Percentiles rank a stretch among this genome's conserved stretches.
Conservation (phyloP, 1,140 invertebrate species). For the Aphis gossypii region DNA sequence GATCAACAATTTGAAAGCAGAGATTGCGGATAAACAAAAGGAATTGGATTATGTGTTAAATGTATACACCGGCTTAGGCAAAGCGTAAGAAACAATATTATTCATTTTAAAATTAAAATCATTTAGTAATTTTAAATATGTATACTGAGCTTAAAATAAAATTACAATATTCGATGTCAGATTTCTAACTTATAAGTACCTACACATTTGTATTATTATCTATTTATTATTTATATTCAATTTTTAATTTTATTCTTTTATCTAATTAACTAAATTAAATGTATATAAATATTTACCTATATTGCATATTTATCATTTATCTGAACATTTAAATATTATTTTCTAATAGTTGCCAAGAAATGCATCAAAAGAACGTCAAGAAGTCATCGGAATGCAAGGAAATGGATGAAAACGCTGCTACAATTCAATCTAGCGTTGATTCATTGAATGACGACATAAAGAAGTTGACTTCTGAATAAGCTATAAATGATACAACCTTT, state of each 20-base stretch:
- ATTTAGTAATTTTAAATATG: not conserved
- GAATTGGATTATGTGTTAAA: constrained; percentile 39
- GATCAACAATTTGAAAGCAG: constrained; percentile 13
- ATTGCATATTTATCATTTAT: too few species aligned
- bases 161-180: not conserved
- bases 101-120: not conserved
- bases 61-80: not conserved
- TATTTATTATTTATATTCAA: not conserved
- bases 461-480: not conserved
- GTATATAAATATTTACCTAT: not conserved
- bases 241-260: not conserved
- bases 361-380: not conserved
- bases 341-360: constrained; percentile 8
- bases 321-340: not conserved
- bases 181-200: not conserved
- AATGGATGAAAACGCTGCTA: not conserved
- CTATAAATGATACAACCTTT: not conserved
- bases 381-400: not conserved
- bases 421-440: not conserved
- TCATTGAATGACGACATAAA: not conserved
- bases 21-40: constrained; percentile 24
- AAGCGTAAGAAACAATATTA: not conserved
- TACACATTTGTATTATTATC: not conserved
- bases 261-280: not conserved
- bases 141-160: not conserved